Evolutionary conservation across 2,888 invertebrate species (phyloP).

Genomic region (Nomada ruficornis): DNA sequence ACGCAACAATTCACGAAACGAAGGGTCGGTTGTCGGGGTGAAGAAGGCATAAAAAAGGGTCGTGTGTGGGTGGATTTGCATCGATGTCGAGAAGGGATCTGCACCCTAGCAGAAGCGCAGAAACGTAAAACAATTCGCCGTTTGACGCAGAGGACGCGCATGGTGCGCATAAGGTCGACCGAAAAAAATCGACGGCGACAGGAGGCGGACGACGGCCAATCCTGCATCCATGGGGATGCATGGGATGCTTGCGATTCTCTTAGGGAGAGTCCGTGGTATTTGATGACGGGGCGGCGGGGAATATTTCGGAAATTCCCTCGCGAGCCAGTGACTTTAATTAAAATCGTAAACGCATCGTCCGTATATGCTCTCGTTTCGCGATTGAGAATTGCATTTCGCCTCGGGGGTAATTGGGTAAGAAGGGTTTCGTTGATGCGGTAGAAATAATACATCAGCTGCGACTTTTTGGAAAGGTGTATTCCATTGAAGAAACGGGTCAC

Average conservation of each 20-base stretch:
- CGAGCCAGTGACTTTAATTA: conserved; percentile 42
- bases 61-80: conserved; percentile 67
- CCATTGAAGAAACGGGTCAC: conserved; percentile 13
- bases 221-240: conserved; percentile 12
- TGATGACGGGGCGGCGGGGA: background rate
- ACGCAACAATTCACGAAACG: conserved; percentile 54
- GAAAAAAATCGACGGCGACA: conserved; percentile 40
- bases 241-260: conserved; percentile 23
- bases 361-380: background rate
- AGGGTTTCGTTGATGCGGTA: background rate
- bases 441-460: background rate
- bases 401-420: background rate
- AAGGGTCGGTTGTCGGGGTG: conserved; percentile 45
- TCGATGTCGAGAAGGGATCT: conserved; percentile 59
- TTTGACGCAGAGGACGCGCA: conserved; percentile 46
- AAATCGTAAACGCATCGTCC: conserved; percentile 19
- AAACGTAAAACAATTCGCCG: conserved; percentile 57
- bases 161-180: conserved; percentile 36
- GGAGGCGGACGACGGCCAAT: conserved; percentile 4
- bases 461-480: background rate
- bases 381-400: conserved; percentile 1
- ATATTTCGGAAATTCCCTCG: conserved; percentile 43
- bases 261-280: conserved; percentile 3
- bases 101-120: conserved; percentile 44
- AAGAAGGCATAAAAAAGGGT: conserved; percentile 46